Percentiles rank a stretch among this genome's conserved stretches.
These are phyloP conservation scores for Coenobita brevimanus DNA, from an alignment of 1,140 invertebrate species.

Conservation along the genomic window DNA sequence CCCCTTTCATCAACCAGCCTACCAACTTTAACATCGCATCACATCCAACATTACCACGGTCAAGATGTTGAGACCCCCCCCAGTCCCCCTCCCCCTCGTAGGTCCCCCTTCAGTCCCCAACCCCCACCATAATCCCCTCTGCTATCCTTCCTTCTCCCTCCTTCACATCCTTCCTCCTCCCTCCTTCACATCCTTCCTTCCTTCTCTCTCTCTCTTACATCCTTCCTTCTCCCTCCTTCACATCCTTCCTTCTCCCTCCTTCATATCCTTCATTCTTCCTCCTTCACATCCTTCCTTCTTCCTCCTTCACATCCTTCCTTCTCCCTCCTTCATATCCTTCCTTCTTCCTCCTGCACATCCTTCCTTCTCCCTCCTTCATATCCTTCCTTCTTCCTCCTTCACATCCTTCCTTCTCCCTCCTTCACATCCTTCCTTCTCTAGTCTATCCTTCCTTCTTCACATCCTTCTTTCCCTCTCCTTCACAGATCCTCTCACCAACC, in stretches of 20 bases:
- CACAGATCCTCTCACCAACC: no score
- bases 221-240: no score
- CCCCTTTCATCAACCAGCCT: not conserved
- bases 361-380: not conserved
- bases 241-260: no score
- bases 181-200: not conserved
- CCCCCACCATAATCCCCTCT: not conserved
- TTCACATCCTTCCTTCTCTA: no score
- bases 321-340: not conserved
- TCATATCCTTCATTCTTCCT: no score
- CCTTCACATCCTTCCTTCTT: no score
- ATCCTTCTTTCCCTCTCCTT: no score
- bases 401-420: no score
- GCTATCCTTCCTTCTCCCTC: not conserved
- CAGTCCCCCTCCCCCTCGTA: not conserved
- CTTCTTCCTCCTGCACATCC: not conserved
- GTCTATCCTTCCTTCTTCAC: no score
- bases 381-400: no score
- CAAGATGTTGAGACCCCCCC: not conserved
- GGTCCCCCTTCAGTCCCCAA: not conserved
- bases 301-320: not conserved
- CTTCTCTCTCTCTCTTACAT: no score
- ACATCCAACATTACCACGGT: not conserved
- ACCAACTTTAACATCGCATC: conserved; percentile 1
- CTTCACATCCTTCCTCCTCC: not conserved